Evolutionary conservation across 2,888 invertebrate genomes (phyloP), one percentile per base, ranked within the genome.

Genomic region (Brachyptera putata): DNA sequence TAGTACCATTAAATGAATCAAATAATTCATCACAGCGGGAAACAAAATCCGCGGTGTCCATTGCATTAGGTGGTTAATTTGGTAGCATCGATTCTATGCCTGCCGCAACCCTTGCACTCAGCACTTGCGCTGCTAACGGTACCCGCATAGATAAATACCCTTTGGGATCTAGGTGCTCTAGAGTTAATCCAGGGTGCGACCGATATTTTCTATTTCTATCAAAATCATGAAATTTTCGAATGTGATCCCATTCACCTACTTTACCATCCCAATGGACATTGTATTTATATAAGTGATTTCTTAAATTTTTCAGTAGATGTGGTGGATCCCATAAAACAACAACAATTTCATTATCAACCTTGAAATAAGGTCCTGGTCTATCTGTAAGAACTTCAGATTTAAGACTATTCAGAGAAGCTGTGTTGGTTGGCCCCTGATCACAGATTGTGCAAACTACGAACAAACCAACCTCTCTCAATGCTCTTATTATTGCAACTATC

Each of bases 311-410:
- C 14, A 63, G 18, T 24, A 63, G 26, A 13, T 60, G 55, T 11
- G 57, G 60, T 24, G 60, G 55, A 49, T 63, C 63, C 37, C 57
- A 63, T 21, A 63, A 18, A 13, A 37, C 46, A 2, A 56, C 60
- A 5, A 63, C 60, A 36, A 60, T 57, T 16, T 60, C 25, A 11
- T 57, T 53, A 11, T 50, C 26, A 11, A 49, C 22, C 16, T 26
- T 13, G 25, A 58, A 58, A 36, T 30, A 14, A 11, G 46, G 50
- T 14, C 58, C 39, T 37, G 58, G 21, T 21, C 58, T 11, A 1
- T 39, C 25, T 7, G 48, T 30, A n/a, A 18, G 11, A 5, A 36
- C 25, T 16, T 14, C 2, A 50, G 49, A 58, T 11, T 46, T 48
- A 18, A 21, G 16, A 11, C 24, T 25, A 9, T 30, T 13, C 9